Evolutionary conservation across 2,888 invertebrate genomes (phyloP), one percentile per base, ranked within the genome.

Genomic region (Blera fallax): DNA sequence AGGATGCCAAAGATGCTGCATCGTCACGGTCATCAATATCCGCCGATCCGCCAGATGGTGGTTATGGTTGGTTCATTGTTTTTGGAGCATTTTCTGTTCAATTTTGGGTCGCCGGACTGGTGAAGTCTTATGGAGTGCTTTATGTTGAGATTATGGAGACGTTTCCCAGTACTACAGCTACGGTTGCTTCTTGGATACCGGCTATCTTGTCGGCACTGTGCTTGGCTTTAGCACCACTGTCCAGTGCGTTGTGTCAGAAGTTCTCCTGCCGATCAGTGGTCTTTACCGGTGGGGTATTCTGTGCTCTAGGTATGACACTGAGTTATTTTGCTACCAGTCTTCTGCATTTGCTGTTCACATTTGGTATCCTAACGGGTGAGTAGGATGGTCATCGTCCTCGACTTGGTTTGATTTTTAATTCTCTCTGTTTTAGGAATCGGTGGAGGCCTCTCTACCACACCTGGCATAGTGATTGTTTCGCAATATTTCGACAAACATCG

Each of bases 141-240:
- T 96, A 96, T 88, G 95, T 96, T 77, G 96, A 96, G 92, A 95
- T 96, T 76, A 95, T 96, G 94, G 96, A 96, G 91, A 95, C 95
- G 0, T 96, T 96, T 90, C 94, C 95, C 0, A 95, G 95, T 67
- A 95, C 95, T 0, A 95, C 96, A 0, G 95, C 95, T 32, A 94
- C 95, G 0, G 94, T 96, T 0, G 96, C 96, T 0, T 95, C 96
- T 0, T 96, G 96, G 96, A 96, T 96, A 88, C 96, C 96, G 0
- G 96, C 96, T 0, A 95, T 96, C 34, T 92, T 96, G 50, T 96
- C 96, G 0, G 96, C 95, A 3, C 92, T 96, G 14, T 96, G 96
- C 88, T 92, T 96, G 89, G 96, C 96, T 14, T 92, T 96, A 94
- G 96, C 96, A 0, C 96, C 96, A 0, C 92, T 96, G 0, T 95